Evolutionary conservation across 2,888 invertebrate genomes (phyloP).

Genomic region (Brachyptera risi): DNA sequence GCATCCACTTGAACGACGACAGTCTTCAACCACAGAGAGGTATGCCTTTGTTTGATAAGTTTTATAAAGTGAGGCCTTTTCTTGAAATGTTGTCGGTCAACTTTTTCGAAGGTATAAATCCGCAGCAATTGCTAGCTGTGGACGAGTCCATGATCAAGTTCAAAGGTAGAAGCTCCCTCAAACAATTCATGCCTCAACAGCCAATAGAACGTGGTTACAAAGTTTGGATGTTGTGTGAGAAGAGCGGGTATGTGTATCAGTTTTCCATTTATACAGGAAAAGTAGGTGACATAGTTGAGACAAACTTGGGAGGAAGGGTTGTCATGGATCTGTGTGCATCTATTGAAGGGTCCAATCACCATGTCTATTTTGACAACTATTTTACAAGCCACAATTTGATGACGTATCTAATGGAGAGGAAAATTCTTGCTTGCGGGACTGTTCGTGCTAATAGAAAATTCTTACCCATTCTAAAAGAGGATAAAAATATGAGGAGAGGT

Average conservation of each 20-base stretch:
- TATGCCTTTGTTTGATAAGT: not conserved
- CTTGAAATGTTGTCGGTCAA: not conserved
- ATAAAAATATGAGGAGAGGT: not conserved
- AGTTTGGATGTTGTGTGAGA: not conserved
- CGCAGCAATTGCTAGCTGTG: not conserved
- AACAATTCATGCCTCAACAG: not conserved
- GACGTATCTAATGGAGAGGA: not conserved
- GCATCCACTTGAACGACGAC: conserved; percentile 25
- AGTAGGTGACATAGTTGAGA: not conserved
- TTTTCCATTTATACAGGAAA: not conserved
- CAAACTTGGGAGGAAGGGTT: not conserved
- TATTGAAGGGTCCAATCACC: too few relatives aligned
- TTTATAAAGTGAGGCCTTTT: conserved; percentile 4
- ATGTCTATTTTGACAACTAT: not conserved
- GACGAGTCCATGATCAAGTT: not conserved
- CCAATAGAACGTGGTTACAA: conserved; percentile 2
- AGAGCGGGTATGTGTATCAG: not conserved
- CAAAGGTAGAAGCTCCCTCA: not conserved
- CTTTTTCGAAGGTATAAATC: not conserved
- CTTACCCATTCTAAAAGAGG: not conserved
- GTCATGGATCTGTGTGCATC: not conserved
- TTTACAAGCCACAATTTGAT: not conserved
- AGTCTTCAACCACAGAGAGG: conserved; percentile 8
- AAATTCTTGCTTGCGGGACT: not conserved
- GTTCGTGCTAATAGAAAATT: not conserved